Evolutionary conservation across 2,797 vertebrate genomes (phyloP), one percentile per base, ranked within the genome.

Genomic region (Galaxias olidus): DNA sequence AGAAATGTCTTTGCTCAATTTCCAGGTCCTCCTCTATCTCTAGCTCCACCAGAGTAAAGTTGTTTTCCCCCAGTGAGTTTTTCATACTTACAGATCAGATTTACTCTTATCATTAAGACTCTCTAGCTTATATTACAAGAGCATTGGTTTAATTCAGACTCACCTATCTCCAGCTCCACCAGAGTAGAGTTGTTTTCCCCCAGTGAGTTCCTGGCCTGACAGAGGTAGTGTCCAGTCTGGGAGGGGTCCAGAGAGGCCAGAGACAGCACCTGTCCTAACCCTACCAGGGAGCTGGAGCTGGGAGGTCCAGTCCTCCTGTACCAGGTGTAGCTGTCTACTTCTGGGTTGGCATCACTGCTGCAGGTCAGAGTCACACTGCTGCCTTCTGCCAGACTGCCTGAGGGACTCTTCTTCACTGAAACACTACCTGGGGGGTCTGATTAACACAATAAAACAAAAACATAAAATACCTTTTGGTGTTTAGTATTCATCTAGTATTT

Each of bases 311-410:
- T 17, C 14, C 2, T 45, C 66, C 47, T 74, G 76, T 69, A 85
- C 85, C 87, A 88, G 59, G 60, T 79, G 77, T 84, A 86, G 71
- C 4, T 71, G 52, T 80, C 44, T 50, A 69, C 76, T 30, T 76
- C 42, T 2, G 88, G 85, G 72, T 86, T 82, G 17, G 85, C 83
- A 8, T 10, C 41, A 57, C 78, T 69, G 74, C 63, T 80, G 76
- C 85, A 88, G 63, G 62, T 81, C 76, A 87, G 57, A 30, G 70
- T 86, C 57, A 85, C 68, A n/a, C 75, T 42, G 47, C 58, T 59
- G 58, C 74, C 72, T 61, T 48, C 52, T 7, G 47, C 15, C 51
- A 73, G 67, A 13, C 1, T 7, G 11, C 47, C 65, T 18, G 48
- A 1, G 12, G 8, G 11, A 46, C 17, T 80, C 59, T 69, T 43